phyloP scores from a whole-genome alignment of 2,113 vertebrate genomes.

The Chaetura pelagica region DNA sequence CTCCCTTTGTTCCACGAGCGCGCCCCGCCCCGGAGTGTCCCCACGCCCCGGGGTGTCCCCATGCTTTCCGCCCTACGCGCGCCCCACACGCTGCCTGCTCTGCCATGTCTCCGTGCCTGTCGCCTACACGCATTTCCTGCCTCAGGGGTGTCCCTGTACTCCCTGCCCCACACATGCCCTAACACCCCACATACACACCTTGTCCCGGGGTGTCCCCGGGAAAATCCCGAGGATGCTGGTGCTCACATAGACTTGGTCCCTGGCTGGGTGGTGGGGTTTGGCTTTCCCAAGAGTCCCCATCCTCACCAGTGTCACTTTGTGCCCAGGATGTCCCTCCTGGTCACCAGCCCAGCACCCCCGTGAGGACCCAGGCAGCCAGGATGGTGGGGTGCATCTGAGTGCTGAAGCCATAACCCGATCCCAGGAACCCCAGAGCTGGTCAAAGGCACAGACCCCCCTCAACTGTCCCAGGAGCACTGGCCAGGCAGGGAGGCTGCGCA shows the following conservation, averaged over 20 bases:
- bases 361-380: not conserved
- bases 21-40: not conserved
- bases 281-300: accelerated
- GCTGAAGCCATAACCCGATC: not conserved
- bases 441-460: not conserved
- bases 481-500: not conserved
- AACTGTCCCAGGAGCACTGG: not conserved
- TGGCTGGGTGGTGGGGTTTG: not conserved
- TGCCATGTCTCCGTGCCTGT: accelerated
- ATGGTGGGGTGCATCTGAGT: accelerated
- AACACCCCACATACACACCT: too few relatives aligned
- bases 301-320: accelerated
- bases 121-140: not conserved
- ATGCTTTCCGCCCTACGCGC: accelerated
- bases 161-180: not conserved
- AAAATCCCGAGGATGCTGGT: not conserved
- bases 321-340: too few relatives aligned
- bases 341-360: accelerated
- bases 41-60: not conserved
- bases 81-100: not conserved
- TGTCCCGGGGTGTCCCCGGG: not conserved
- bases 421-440: not conserved
- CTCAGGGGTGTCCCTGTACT: not conserved
- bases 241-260: not conserved
- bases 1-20: too few relatives aligned